phyloP scores from a whole-genome alignment of 2,113 vertebrate species.

The Otus sunia region DNA sequence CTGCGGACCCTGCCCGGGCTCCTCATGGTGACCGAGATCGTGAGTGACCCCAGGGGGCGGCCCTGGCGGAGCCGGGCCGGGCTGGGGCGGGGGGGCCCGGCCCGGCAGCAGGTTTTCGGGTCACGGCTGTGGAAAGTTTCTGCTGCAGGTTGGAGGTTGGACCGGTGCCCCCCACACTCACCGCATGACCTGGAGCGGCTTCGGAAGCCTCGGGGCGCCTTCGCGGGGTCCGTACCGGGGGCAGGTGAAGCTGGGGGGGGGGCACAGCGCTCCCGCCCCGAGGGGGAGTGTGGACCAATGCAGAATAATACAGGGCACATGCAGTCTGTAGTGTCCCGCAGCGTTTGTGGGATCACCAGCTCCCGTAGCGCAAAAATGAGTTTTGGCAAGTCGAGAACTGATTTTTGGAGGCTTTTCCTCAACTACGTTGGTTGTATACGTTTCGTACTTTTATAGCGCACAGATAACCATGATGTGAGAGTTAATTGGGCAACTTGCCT shows the following conservation, averaged over 20 bases:
- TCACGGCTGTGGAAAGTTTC: not conserved
- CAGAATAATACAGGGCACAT: fast-evolving
- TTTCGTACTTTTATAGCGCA: fast-evolving
- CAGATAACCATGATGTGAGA: fast-evolving
- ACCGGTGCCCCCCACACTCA: too few species aligned
- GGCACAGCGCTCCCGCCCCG: not conserved
- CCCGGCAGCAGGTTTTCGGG: not conserved
- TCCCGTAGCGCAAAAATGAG: not conserved
- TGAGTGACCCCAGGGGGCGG: conserved; percentile 60
- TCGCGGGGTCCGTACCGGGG: not conserved
- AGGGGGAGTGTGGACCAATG: fast-evolving
- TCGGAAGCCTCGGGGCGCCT: not conserved
- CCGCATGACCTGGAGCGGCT: fast-evolving
- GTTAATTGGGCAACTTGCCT: not conserved
- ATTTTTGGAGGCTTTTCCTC: not conserved
- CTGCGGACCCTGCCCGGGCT: conserved; percentile 74
- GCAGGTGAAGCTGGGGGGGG: not conserved
- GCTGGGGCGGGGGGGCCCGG: too few species aligned
- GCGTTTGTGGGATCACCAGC: fast-evolving
- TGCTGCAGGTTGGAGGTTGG: not conserved
- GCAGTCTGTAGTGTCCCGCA: fast-evolving
- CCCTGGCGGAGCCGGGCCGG: not conserved
- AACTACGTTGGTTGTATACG: fast-evolving
- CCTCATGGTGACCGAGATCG: conserved; percentile 80
- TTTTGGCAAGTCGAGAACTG: not conserved